phyloP scores from a whole-genome alignment of 2,113 vertebrate genomes.

The Struthidea cinerea region DNA sequence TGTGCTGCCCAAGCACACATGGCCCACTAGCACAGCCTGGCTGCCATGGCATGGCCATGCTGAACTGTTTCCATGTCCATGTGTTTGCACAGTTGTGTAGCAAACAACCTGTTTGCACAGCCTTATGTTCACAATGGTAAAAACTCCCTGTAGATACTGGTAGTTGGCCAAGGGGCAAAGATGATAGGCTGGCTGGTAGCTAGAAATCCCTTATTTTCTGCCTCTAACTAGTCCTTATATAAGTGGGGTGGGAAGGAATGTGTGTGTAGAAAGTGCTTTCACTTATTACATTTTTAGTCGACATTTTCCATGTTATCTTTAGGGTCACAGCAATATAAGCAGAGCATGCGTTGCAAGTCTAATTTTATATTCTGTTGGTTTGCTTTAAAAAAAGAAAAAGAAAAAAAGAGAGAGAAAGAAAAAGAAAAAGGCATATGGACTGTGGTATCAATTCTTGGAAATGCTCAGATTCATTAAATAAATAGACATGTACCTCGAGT shows the following conservation, averaged over 20 bases:
- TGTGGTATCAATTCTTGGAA: background rate
- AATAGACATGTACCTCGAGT: background rate
- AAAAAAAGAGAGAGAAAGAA: background rate
- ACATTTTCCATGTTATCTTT: background rate
- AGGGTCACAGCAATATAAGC: background rate
- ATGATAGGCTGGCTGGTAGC: background rate
- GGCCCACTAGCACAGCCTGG: background rate
- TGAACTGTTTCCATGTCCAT: background rate
- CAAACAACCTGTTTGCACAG: background rate
- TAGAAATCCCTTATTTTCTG: background rate
- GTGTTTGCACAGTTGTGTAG: background rate
- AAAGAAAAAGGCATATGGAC: background rate
- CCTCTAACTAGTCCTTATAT: background rate
- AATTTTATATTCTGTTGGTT: background rate
- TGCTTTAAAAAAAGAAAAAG: background rate
- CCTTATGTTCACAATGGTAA: background rate
- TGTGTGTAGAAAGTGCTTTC: background rate
- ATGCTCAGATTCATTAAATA: background rate
- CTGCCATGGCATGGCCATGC: background rate
- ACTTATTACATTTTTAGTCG: background rate
- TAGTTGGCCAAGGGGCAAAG: background rate
- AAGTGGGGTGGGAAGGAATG: background rate
- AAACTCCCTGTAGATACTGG: background rate
- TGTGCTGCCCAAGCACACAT: background rate
- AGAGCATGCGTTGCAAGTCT: background rate